These are phyloP conservation scores for Diabrotica virgifera DNA, from an alignment of 1,140 invertebrate species.

Conservation along the genomic window DNA sequence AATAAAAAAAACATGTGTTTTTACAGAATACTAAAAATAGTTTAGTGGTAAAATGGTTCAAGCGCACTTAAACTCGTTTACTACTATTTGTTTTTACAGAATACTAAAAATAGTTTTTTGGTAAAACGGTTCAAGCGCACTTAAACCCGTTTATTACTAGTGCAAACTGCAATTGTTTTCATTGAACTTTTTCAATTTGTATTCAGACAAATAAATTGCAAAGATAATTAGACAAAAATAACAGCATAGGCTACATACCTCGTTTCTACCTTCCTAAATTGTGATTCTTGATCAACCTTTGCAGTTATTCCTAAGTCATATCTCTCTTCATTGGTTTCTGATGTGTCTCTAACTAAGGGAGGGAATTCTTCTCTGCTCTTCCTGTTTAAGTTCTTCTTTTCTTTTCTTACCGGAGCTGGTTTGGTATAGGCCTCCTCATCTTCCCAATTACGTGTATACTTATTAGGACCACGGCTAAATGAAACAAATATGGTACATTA, in stretches of 20 bases:
- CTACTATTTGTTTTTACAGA: too few species aligned
- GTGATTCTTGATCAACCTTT: not conserved
- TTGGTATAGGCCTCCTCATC: slow-evolving; percentile 81
- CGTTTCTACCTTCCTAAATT: slow-evolving; percentile 3
- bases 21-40: too few species aligned
- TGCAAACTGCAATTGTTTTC: too few species aligned
- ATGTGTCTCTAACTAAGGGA: slow-evolving; percentile 22
- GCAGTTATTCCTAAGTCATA: not conserved
- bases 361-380: slow-evolving; percentile 36
- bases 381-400: slow-evolving; percentile 15
- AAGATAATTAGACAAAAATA: too few species aligned
- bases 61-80: too few species aligned
- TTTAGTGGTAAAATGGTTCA: too few species aligned
- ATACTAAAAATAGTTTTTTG: too few species aligned
- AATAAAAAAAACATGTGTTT: too few species aligned
- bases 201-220: too few species aligned
- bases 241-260: not conserved
- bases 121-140: too few species aligned
- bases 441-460: slow-evolving; percentile 89
- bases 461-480: slow-evolving; percentile 78
- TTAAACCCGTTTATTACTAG: too few species aligned
- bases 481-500: not conserved
- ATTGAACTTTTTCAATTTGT: too few species aligned
- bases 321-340: not conserved
- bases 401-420: slow-evolving; percentile 33